A percentile compares a stretch with the other conserved stretches of the same genome.
phyloP scores from a whole-genome alignment of 2,888 invertebrate species.

The Oscheius sp. region DNA sequence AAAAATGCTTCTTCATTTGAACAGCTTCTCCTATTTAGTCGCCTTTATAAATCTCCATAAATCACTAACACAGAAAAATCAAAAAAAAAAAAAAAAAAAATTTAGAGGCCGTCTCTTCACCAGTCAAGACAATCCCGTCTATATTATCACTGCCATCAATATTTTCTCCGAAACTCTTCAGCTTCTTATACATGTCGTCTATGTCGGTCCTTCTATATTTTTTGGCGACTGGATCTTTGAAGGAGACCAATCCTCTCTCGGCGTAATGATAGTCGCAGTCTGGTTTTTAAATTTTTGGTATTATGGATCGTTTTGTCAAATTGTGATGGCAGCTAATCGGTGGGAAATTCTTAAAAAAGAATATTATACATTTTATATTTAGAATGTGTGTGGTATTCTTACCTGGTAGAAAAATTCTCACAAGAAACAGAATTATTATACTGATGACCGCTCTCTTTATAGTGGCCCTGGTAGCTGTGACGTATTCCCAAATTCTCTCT shows the following conservation, averaged over 20 bases:
- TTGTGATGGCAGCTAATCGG: slow-evolving; percentile 27
- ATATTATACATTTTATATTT: neutral
- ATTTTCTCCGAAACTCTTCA: slow-evolving; percentile 19
- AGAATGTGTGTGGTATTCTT: slow-evolving; percentile 25
- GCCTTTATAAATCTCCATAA: no score
- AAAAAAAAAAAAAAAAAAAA: neutral
- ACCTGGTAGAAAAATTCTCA: slow-evolving; percentile 14
- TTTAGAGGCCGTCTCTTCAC: slow-evolving; percentile 9
- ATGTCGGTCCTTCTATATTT: slow-evolving; percentile 28
- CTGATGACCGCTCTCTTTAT: neutral
- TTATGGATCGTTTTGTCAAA: slow-evolving; percentile 15
- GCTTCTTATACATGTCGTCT: slow-evolving; percentile 13
- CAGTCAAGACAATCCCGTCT: slow-evolving; percentile 24
- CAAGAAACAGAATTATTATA: neutral
- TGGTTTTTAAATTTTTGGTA: slow-evolving; percentile 25
- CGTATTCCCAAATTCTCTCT: slow-evolving; percentile 21
- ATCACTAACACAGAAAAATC: neutral
- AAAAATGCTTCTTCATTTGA: neutral
- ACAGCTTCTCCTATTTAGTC: neutral
- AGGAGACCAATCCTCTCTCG: slow-evolving; percentile 7
- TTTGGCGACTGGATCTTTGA: slow-evolving; percentile 26
- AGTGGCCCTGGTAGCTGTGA: neutral
- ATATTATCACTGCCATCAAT: slow-evolving; percentile 24
- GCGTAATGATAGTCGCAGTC: neutral
- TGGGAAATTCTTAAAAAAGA: neutral